Percentiles rank a stretch among this genome's conserved stretches.
These are phyloP conservation scores for Ochotona curzoniae DNA, from an alignment of 2,113 vertebrate species.

Conservation along the genomic window DNA sequence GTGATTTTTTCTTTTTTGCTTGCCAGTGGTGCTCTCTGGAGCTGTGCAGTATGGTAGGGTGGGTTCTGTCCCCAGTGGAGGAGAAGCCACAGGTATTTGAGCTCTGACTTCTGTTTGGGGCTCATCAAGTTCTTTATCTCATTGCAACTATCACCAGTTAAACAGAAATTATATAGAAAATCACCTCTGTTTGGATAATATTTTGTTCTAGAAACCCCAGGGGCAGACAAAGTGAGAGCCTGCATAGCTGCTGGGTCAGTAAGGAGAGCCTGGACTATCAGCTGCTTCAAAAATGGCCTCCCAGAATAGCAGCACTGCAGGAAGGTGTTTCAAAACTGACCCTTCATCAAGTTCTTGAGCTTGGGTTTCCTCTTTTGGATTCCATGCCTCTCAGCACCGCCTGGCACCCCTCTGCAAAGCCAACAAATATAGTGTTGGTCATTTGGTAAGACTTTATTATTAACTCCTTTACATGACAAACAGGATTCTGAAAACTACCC, in stretches of 20 bases:
- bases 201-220: constrained; percentile 88
- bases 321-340: background rate
- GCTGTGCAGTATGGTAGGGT: fast-evolving
- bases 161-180: constrained; percentile 88
- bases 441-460: background rate
- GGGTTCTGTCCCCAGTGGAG: fast-evolving
- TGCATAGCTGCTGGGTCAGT: constrained; percentile 89
- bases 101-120: background rate
- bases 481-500: background rate
- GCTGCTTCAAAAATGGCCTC: background rate
- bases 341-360: background rate
- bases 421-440: background rate
- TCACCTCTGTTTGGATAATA: constrained; percentile 92
- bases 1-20: no score
- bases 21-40: no score
- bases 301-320: background rate
- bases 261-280: constrained; percentile 22
- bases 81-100: fast-evolving
- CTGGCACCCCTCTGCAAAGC: background rate
- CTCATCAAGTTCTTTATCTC: constrained; percentile 2
- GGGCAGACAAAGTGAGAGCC: constrained; percentile 90
- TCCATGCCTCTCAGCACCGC: background rate
- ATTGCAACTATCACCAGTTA: constrained; percentile 90
- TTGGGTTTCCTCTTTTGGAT: background rate
- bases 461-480: background rate